phyloP scores from a whole-genome alignment of 2,113 vertebrate genomes.

The Paramisgurnus dabryanus region DNA sequence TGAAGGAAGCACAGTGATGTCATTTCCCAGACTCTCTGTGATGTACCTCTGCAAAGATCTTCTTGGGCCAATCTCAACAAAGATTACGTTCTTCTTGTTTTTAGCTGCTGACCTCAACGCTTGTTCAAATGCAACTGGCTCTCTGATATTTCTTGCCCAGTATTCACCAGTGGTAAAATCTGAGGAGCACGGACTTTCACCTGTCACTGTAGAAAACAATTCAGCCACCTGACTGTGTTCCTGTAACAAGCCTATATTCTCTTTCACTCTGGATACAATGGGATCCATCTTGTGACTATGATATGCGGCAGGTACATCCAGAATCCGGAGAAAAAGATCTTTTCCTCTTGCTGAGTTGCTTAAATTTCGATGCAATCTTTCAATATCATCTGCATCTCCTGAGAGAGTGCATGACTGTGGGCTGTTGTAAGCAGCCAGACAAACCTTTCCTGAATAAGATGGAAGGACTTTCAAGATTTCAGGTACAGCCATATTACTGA shows the following conservation, averaged over 20 bases:
- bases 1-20: slow-evolving; percentile 70
- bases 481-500: slow-evolving; percentile 78
- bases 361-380: slow-evolving; percentile 67
- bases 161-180: slow-evolving; percentile 80
- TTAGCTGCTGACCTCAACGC: slow-evolving; percentile 65
- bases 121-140: slow-evolving; percentile 80
- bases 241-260: slow-evolving; percentile 67
- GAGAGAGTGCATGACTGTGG: slow-evolving; percentile 82
- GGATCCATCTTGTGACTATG: slow-evolving; percentile 87
- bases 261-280: slow-evolving; percentile 71
- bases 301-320: slow-evolving; percentile 81
- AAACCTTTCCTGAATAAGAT: slow-evolving; percentile 71
- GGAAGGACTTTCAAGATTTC: slow-evolving; percentile 70
- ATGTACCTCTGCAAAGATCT: slow-evolving; percentile 78
- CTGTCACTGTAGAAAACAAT: slow-evolving; percentile 83
- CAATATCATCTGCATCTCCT: slow-evolving; percentile 74
- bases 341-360: slow-evolving; percentile 64
- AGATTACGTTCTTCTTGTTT: slow-evolving; percentile 69
- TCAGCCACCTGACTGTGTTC: slow-evolving; percentile 66
- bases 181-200: slow-evolving; percentile 59
- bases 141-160: slow-evolving; percentile 81
- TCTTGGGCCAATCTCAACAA: slow-evolving; percentile 84
- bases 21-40: slow-evolving; percentile 76
- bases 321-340: slow-evolving; percentile 78
- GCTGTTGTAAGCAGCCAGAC: slow-evolving; percentile 84